phyloP scores from a whole-genome alignment of 2,797 vertebrate species.

The Scolopax rusticola region DNA sequence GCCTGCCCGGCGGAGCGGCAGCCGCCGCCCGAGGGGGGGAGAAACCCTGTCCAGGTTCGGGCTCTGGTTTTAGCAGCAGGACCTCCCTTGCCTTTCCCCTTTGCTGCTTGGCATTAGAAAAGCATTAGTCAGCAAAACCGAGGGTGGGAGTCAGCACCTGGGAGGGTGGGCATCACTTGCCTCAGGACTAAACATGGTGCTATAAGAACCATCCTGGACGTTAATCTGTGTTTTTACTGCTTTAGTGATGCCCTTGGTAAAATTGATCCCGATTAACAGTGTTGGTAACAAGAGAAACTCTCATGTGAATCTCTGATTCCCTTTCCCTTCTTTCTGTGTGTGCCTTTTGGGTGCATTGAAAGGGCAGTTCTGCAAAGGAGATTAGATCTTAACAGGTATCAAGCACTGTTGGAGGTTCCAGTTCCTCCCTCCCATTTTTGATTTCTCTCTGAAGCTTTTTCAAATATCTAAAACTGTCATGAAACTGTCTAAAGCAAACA shows the following conservation, averaged over 20 bases:
- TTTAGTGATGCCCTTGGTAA: not conserved
- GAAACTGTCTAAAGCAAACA: not conserved
- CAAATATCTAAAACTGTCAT: not conserved
- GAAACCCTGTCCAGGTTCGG: accelerated
- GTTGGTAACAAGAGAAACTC: not conserved
- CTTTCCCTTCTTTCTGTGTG: not conserved
- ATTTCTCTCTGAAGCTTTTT: not conserved
- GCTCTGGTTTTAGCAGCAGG: not conserved
- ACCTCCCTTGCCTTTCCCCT: not conserved
- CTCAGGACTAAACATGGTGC: conserved; percentile 21
- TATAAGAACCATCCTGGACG: not conserved
- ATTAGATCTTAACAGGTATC: not conserved
- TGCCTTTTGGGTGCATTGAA: not conserved
- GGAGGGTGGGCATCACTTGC: not conserved
- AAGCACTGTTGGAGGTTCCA: not conserved
- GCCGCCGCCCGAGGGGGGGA: not conserved
- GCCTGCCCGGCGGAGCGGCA: not conserved
- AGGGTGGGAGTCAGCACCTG: not conserved
- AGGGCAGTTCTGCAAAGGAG: not conserved
- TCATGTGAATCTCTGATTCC: not conserved
- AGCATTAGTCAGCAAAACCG: not conserved
- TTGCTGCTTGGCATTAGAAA: not conserved
- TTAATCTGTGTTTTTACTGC: not conserved
- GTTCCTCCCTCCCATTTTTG: not conserved
- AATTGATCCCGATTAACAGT: not conserved